Evolutionary conservation across 1,140 invertebrate genomes (phyloP).

Genomic region (Temnothorax curvispinosus): DNA sequence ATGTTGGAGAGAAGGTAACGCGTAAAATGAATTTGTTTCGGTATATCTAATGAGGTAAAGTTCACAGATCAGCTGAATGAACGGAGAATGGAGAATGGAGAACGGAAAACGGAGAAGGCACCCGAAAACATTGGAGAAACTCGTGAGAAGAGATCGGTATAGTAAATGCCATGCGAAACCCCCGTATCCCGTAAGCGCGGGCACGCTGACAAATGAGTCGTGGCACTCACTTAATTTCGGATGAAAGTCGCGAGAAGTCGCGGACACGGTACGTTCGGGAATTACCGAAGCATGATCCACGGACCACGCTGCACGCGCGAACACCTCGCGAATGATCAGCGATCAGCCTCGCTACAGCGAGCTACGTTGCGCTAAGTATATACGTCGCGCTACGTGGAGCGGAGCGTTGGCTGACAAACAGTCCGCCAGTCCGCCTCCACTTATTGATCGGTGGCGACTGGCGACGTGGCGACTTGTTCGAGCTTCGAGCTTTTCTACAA

Average conservation of each 20-base stretch:
- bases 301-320: background rate
- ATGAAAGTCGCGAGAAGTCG: background rate
- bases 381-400: background rate
- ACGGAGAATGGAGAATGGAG: background rate
- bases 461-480: background rate
- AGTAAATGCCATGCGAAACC: too few relatives aligned
- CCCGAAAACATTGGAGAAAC: background rate
- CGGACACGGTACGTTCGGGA: background rate
- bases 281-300: constrained; percentile 69
- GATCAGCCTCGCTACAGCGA: background rate
- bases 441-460: constrained; percentile 65
- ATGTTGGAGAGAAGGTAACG: background rate
- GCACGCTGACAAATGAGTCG: background rate
- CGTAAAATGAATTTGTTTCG: background rate
- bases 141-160: too few relatives aligned
- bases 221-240: constrained; percentile 7
- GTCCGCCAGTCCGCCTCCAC: constrained; percentile 53
- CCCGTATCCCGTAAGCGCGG: too few relatives aligned
- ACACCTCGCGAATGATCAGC: constrained; percentile 21
- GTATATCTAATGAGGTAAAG: background rate
- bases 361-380: background rate
- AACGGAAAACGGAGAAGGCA: background rate
- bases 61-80: background rate
- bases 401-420: constrained; percentile 62
- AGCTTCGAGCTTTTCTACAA: background rate